These are phyloP conservation scores for Archivesica marissinica DNA, from an alignment of 1,140 invertebrate genomes.

Conservation along the genomic window DNA sequence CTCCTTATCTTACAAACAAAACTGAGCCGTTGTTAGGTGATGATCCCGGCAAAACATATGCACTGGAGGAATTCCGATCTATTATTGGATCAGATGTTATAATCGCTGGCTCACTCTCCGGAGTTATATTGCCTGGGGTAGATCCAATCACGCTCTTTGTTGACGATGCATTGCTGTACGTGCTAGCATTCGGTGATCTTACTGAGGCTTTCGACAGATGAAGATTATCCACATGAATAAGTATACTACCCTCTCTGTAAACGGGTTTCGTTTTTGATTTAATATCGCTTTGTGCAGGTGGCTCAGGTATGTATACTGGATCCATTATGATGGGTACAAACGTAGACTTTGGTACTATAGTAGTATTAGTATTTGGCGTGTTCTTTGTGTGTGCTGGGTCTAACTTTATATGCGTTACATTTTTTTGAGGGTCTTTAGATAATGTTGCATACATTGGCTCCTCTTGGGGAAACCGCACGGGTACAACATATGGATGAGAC, in stretches of 20 bases:
- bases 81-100: neutral
- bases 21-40: no score
- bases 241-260: neutral
- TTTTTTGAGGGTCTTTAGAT: neutral
- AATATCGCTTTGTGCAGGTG: neutral
- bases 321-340: neutral
- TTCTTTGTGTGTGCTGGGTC: neutral
- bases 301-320: neutral
- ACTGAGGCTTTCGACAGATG: neutral
- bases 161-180: neutral
- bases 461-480: neutral
- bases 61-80: neutral
- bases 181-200: neutral
- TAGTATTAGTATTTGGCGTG: neutral
- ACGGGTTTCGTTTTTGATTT: neutral
- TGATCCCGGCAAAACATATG: neutral
- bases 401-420: neutral
- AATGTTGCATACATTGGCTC: neutral
- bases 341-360: neutral
- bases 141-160: neutral
- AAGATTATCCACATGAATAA: conserved; percentile 29
- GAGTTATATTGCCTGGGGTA: conserved; percentile 3
- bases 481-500: neutral
- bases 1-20: no score
- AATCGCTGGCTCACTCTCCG: neutral